These are phyloP conservation scores for Aphelocoma coerulescens DNA, from an alignment of 2,113 vertebrate genomes.

Conservation along the genomic window DNA sequence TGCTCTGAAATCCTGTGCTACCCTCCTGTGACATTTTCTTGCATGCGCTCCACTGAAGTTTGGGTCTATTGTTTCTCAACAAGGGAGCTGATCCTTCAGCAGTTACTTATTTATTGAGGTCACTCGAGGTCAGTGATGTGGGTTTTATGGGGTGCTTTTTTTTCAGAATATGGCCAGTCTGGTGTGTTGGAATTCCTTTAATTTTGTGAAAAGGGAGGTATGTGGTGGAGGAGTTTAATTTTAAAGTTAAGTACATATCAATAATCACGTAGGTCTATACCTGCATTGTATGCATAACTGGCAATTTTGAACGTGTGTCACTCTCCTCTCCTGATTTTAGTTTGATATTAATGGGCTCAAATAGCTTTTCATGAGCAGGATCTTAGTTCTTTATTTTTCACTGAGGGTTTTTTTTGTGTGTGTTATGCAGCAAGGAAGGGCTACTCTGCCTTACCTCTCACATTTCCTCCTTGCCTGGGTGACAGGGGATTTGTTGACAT, in stretches of 20 bases:
- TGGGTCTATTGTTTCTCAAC: constrained; percentile 63
- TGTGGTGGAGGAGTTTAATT: background rate
- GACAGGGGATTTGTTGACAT: constrained; percentile 74
- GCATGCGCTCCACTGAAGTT: constrained; percentile 55
- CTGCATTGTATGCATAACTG: background rate
- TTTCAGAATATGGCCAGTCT: background rate
- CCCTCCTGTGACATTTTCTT: constrained; percentile 56
- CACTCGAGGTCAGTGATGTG: constrained; percentile 42
- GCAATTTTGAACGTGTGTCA: background rate
- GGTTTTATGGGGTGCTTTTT: background rate
- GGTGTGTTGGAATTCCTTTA: constrained; percentile 27
- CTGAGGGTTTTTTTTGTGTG: background rate
- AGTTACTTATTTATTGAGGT: constrained; percentile 68
- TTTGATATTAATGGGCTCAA: constrained; percentile 12
- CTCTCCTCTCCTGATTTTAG: background rate
- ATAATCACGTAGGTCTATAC: background rate
- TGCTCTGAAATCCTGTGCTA: constrained; percentile 58
- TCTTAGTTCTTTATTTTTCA: background rate
- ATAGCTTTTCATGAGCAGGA: background rate
- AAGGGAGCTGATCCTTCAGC: constrained; percentile 67
- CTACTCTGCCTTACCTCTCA: constrained; percentile 54
- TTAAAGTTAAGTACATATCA: background rate
- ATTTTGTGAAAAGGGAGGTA: background rate
- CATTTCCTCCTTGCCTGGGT: constrained; percentile 61
- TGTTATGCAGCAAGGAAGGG: constrained; percentile 18